Evolutionary conservation across 2,888 invertebrate species (phyloP).

Genomic region (Athalia rosae): DNA sequence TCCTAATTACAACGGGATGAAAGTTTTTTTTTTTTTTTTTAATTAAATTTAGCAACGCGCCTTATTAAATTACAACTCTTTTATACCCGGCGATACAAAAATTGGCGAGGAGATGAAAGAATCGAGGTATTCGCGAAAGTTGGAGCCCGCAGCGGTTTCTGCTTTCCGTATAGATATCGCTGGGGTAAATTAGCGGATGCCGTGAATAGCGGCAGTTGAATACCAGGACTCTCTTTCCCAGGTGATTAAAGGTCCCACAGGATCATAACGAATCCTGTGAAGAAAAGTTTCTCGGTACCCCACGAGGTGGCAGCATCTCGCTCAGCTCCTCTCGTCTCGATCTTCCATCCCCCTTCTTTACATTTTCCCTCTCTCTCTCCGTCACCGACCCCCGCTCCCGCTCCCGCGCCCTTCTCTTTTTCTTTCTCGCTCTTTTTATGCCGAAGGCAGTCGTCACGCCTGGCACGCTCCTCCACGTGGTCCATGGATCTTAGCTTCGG

Average conservation of each 20-base stretch:
- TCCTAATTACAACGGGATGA: slow-evolving; percentile 29
- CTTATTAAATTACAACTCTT: too few relatives aligned
- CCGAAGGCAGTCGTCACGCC: slow-evolving; percentile 66
- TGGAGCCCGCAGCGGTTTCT: background rate
- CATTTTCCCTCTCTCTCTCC: background rate
- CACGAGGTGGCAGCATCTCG: slow-evolving; percentile 42
- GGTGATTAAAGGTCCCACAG: background rate
- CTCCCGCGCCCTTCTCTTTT: slow-evolving; percentile 39
- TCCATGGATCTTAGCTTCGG: slow-evolving; percentile 63
- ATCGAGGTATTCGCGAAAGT: background rate
- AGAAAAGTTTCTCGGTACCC: slow-evolving; percentile 22
- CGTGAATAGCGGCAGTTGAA: too few relatives aligned
- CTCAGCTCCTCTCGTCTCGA: background rate
- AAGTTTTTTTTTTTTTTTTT: background rate
- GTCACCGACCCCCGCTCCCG: background rate
- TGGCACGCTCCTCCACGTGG: slow-evolving; percentile 72
- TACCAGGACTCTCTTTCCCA: background rate
- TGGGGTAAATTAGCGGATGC: too few relatives aligned
- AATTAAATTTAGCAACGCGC: background rate
- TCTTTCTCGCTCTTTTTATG: slow-evolving; percentile 47
- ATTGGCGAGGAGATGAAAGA: background rate
- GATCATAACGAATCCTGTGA: background rate
- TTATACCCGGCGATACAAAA: background rate
- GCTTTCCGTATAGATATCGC: too few relatives aligned
- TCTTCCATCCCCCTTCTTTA: background rate